Percentiles rank a stretch among this genome's conserved stretches.
Conservation (phyloP, 2,797 vertebrate species). For the Sphenopsis melanotis region DNA sequence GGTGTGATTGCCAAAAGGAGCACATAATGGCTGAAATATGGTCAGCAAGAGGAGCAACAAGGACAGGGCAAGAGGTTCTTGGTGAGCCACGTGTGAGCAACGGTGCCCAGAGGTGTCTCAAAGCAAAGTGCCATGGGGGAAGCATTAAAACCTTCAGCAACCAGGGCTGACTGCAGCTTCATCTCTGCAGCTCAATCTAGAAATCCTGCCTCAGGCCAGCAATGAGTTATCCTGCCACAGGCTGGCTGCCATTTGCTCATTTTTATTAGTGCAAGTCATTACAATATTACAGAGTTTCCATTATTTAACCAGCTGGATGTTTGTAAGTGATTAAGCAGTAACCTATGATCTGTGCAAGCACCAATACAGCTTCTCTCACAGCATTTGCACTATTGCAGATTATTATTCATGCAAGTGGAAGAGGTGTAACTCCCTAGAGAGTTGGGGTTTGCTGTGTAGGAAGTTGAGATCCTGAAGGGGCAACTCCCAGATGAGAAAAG, state of each 20-base stretch:
- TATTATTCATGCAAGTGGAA: neutral
- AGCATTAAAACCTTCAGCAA: neutral
- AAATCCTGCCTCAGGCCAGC: slow-evolving; percentile 7
- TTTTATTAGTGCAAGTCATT: slow-evolving; percentile 53
- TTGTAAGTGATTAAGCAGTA: neutral
- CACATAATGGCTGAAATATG: neutral
- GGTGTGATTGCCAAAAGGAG: neutral
- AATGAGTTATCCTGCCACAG: neutral
- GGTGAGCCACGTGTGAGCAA: neutral
- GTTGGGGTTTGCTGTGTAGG: neutral
- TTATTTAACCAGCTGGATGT: slow-evolving; percentile 54
- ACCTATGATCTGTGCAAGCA: neutral
- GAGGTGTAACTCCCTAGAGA: neutral
- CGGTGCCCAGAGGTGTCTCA: neutral
- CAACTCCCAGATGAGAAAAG: neutral
- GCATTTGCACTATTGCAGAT: neutral
- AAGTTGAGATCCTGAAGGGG: neutral
- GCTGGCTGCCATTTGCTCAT: slow-evolving; percentile 55
- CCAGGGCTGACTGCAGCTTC: neutral
- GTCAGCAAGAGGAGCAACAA: slow-evolving; percentile 12
- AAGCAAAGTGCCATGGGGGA: neutral
- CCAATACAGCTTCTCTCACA: neutral
- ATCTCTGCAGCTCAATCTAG: neutral
- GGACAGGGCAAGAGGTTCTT: neutral
- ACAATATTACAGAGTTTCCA: slow-evolving; percentile 40